phyloP scores from a whole-genome alignment of 2,888 invertebrate species.

The Rosalia funebris region DNA sequence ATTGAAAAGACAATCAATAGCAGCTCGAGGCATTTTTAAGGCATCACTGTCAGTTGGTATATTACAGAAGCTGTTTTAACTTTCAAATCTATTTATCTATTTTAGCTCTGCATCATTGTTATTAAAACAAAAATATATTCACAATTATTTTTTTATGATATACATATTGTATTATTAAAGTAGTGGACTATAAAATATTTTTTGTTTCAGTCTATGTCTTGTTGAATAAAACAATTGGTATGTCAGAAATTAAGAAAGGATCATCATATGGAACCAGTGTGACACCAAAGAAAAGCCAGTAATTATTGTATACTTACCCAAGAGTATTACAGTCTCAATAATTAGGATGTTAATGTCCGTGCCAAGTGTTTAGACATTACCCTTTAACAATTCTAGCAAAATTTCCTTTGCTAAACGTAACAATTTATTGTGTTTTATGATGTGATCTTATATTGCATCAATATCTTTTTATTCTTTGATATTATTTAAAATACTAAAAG shows the following conservation, averaged over 20 bases:
- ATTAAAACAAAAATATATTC: too few relatives aligned
- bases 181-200: too few relatives aligned
- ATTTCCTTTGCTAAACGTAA: conserved; percentile 22
- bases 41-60: too few relatives aligned
- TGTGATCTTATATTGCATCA: conserved; percentile 5
- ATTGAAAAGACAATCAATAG: too few relatives aligned
- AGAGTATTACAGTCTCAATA: neutral
- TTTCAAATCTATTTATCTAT: too few relatives aligned
- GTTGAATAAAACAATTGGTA: conserved; percentile 82
- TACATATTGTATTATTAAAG: too few relatives aligned
- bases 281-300: conserved; percentile 65
- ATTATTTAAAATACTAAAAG: conserved; percentile 20
- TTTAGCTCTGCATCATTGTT: too few relatives aligned
- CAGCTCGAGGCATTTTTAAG: too few relatives aligned
- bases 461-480: conserved; percentile 20
- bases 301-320: conserved; percentile 8
- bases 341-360: conserved; percentile 34
- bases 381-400: conserved; percentile 22
- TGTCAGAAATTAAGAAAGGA: conserved; percentile 86
- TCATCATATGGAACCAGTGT: conserved; percentile 79
- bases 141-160: too few relatives aligned
- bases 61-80: too few relatives aligned
- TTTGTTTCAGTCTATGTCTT: conserved; percentile 77
- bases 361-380: conserved; percentile 36
- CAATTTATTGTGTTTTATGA: conserved; percentile 12